Evolutionary conservation across 2,113 vertebrate genomes (phyloP).

Genomic region (Ovis canadensis): DNA sequence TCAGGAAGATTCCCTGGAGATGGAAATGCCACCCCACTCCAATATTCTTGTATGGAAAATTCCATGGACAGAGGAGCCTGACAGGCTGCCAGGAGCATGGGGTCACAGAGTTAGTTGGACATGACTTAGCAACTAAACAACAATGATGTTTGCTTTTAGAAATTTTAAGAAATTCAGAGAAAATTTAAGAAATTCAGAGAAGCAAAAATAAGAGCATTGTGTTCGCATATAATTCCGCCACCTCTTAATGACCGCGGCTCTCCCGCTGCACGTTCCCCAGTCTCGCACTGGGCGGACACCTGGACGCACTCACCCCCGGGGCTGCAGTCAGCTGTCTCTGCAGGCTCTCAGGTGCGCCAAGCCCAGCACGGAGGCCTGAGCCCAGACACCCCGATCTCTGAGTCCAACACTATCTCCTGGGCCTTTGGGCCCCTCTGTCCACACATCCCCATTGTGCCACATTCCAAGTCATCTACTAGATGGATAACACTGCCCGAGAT

Average conservation of each 20-base stretch:
- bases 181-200: not conserved
- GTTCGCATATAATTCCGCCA: not conserved
- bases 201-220: not conserved
- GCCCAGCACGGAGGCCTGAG: too few relatives aligned
- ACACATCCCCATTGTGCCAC: too few relatives aligned
- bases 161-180: not conserved
- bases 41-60: too few relatives aligned
- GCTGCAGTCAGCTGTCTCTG: not conserved
- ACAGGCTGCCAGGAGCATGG: too few relatives aligned
- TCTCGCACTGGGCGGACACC: fast-evolving
- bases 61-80: too few relatives aligned
- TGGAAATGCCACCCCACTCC: too few relatives aligned
- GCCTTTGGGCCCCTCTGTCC: not conserved
- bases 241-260: not conserved
- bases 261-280: fast-evolving
- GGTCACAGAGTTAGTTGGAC: too few relatives aligned
- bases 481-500: not conserved
- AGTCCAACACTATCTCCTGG: not conserved
- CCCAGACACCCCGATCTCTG: fast-evolving
- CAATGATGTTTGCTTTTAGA: not conserved
- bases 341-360: fast-evolving
- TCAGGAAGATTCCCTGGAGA: not conserved
- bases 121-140: not conserved
- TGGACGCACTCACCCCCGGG: fast-evolving
- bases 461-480: not conserved